Base-by-base conservation (phyloP, 2,797 vertebrate species). In the Malacoctenus gilli region DNA sequence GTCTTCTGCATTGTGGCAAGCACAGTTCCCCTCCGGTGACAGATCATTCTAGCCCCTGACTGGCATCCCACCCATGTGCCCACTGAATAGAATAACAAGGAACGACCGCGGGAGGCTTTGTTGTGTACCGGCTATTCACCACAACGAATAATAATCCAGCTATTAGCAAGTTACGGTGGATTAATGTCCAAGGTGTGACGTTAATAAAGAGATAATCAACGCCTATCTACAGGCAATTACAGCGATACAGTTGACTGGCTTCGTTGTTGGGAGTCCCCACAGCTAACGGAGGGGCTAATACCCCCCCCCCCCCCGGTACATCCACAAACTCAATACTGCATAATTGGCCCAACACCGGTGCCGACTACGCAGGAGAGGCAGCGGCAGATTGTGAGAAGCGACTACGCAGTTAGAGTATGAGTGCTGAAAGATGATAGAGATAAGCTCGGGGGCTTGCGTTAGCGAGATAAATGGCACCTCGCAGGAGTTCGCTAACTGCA, bases 21-120 rank as follows among this genome's bases (percentile, higher is more conserved):
- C 41, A 47, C 63, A 46, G 43, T 18, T 42, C 3, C 53, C 36
- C 48, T 19, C 43, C 44, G 48, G 1, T 61, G 68, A 73, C 56
- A 60, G 84, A 88, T 70, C 36, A 49, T 87, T 87, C 79, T 55
- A 70, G 83, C 48, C 32, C 28, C 41, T 53, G 42, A 64, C 68
- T 72, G 54, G 1, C 30, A 69, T 56, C 49, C 13, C 51, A 56
- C 53, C 54, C 43, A 28, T 68, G 48, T 56, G 20, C 6, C 6
- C 13, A 28, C 3, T 79, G 75, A 77, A 85, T 73, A 43, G 59
- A n/a, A 42, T 55, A 51, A 70, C 51, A 59, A 62, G 41, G 72
- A 64, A 66, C 58, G 22, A n/a, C 55, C 56, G 19, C 5, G 15
- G 35, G 18, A 11, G 35, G 40, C 22, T 53, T 71, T 77, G 62